A percentile compares a stretch with the other conserved stretches of the same genome.
Conservation (phyloP, 2,113 vertebrate genomes). For the Centrocercus urophasianus region DNA sequence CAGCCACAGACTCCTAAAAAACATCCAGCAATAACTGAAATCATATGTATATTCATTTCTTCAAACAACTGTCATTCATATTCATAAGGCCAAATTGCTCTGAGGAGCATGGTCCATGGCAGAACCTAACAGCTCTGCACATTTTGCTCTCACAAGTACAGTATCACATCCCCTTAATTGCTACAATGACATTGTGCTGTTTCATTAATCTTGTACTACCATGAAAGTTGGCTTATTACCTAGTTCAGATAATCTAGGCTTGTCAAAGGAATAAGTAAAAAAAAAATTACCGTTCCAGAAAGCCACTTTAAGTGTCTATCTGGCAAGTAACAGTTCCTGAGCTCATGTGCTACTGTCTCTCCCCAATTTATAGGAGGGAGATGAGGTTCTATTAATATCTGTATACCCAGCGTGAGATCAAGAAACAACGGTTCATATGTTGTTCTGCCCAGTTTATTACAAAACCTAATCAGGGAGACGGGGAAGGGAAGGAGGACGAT, state of each 20-base stretch:
- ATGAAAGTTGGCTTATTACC: constrained; percentile 22
- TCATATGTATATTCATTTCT: background rate
- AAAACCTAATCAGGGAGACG: no score
- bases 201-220: background rate
- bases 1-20: background rate
- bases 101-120: background rate
- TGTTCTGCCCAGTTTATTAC: no score
- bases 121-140: background rate
- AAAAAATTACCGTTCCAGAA: no score
- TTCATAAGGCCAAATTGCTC: background rate
- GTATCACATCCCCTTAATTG: background rate
- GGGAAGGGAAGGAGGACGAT: no score
- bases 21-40: background rate
- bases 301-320: background rate
- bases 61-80: background rate
- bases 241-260: constrained; percentile 17
- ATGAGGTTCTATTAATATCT: no score
- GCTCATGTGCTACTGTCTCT: background rate
- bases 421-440: no score
- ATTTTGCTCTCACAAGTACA: background rate
- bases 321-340: constrained; percentile 19
- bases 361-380: no score
- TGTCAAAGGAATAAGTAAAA: constrained; percentile 34
- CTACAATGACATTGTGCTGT: background rate
- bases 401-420: no score